Evolutionary conservation across 2,888 invertebrate genomes (phyloP).

Genomic region (Meganola albula): DNA sequence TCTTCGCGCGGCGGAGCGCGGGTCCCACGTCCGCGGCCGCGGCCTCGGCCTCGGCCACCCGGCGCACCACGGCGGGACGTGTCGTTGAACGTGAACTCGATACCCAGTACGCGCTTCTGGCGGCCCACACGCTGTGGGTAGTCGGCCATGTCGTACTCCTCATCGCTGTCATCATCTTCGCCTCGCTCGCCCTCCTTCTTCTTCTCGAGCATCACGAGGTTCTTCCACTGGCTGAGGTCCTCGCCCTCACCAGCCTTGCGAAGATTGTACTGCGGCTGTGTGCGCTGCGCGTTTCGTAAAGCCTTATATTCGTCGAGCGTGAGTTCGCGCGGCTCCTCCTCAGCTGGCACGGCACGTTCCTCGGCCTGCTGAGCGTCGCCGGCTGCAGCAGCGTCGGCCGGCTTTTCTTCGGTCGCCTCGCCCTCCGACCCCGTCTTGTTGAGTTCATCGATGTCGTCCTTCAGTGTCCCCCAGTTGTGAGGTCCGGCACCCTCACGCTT

Average conservation of each 20-base stretch:
- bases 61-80: slow-evolving; percentile 84
- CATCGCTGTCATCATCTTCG: slow-evolving; percentile 82
- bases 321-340: slow-evolving; percentile 90
- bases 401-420: slow-evolving; percentile 75
- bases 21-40: slow-evolving; percentile 71
- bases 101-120: slow-evolving; percentile 90
- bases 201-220: slow-evolving; percentile 88
- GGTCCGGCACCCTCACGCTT: slow-evolving; percentile 96
- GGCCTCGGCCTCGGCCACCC: slow-evolving; percentile 80
- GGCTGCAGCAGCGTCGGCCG: slow-evolving; percentile 54
- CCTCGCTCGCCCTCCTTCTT: slow-evolving; percentile 83
- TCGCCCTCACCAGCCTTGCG: slow-evolving; percentile 97
- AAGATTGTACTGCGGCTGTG: slow-evolving; percentile 92
- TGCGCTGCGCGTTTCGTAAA: slow-evolving; percentile 85
- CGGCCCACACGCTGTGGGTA: slow-evolving; percentile 92
- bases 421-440: slow-evolving; percentile 72
- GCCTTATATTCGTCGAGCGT: slow-evolving; percentile 98
- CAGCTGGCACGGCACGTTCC: slow-evolving; percentile 72
- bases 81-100: slow-evolving; percentile 92
- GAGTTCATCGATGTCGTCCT: slow-evolving; percentile 87
- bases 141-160: slow-evolving; percentile 85
- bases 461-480: slow-evolving; percentile 96
- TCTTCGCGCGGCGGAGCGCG: slow-evolving; percentile 57
- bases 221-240: slow-evolving; percentile 94
- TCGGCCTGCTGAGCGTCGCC: slow-evolving; percentile 61